Conservation (phyloP, 1,140 invertebrate species). For the Cherax quadricarinatus region DNA sequence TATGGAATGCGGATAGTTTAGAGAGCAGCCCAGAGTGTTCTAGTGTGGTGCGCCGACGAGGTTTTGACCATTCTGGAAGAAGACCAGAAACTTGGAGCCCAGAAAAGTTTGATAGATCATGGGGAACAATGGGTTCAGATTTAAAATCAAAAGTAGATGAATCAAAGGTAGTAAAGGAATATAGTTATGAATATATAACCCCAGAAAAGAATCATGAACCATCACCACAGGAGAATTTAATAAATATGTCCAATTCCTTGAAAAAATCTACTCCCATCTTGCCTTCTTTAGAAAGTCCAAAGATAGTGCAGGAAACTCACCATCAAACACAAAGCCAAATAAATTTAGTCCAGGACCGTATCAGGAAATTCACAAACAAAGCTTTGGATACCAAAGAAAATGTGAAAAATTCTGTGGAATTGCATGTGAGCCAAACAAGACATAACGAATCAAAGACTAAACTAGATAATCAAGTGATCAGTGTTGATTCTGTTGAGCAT, state of each 20-base stretch:
- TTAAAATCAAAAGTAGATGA: conserved; percentile 61
- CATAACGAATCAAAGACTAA: conserved; percentile 8
- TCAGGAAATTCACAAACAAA: conserved; percentile 77
- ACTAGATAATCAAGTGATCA: conserved; percentile 41
- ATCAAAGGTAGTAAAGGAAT: conserved; percentile 67
- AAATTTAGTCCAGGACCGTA: conserved; percentile 80
- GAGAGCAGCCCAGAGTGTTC: conserved; percentile 59
- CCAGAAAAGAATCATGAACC: conserved; percentile 56
- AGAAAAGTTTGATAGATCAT: conserved; percentile 70
- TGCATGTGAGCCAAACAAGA: background rate
- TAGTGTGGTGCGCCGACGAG: conserved; percentile 58
- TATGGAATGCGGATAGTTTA: conserved; percentile 44
- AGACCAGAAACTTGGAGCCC: conserved; percentile 73
- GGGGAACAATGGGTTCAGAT: conserved; percentile 43
- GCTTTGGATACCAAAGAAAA: conserved; percentile 58
- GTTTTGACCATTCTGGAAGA: conserved; percentile 41
- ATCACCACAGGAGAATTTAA: conserved; percentile 34
- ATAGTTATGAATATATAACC: conserved; percentile 72
- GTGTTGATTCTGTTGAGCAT: conserved; percentile 12
- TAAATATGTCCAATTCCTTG: conserved; percentile 40
- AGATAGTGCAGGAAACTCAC: conserved; percentile 72
- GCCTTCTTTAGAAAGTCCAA: conserved; percentile 67
- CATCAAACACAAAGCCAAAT: conserved; percentile 75
- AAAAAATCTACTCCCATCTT: conserved; percentile 60
- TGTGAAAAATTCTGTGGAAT: conserved; percentile 33